Evolutionary conservation across 1,140 invertebrate species (phyloP).

Genomic region (Panagrolaimus sp.): DNA sequence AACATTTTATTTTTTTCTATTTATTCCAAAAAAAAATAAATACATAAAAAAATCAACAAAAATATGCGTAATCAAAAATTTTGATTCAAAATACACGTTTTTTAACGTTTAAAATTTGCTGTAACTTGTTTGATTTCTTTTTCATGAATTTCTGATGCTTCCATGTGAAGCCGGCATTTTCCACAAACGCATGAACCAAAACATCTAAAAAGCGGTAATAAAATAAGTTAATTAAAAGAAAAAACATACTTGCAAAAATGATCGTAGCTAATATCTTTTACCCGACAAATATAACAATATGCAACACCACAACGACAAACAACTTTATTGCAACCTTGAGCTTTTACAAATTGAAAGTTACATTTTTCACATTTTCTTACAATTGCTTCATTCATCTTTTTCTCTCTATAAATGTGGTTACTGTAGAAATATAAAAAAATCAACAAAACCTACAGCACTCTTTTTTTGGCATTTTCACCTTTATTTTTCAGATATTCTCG

Average conservation of each 20-base stretch:
- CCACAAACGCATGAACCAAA: too few relatives aligned
- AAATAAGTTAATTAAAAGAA: too few relatives aligned
- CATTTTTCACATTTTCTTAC: constrained; percentile 65
- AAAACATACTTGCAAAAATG: constrained; percentile 29
- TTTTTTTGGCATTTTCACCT: constrained; percentile 19
- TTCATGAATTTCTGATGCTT: too few relatives aligned
- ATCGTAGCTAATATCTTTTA: neutral
- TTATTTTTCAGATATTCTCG: constrained; percentile 23
- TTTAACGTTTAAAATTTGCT: too few relatives aligned
- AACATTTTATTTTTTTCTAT: too few relatives aligned
- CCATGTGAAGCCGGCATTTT: too few relatives aligned
- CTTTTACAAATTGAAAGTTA: constrained; percentile 65
- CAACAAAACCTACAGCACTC: constrained; percentile 18
- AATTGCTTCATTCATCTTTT: constrained; percentile 33
- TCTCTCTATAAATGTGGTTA: constrained; percentile 22
- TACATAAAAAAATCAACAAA: too few relatives aligned
- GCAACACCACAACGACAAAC: constrained; percentile 67
- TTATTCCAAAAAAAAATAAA: too few relatives aligned
- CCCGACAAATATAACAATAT: constrained; percentile 69
- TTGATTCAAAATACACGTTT: too few relatives aligned
- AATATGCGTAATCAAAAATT: too few relatives aligned
- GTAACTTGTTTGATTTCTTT: too few relatives aligned
- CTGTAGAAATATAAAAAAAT: neutral
- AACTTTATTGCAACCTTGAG: constrained; percentile 70
- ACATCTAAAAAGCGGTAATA: too few relatives aligned